A percentile compares a stretch with the other conserved stretches of the same genome.
Evolutionary conservation across 2,797 vertebrate species (phyloP).

Genomic region (Muraenolepis orangiensis): DNA sequence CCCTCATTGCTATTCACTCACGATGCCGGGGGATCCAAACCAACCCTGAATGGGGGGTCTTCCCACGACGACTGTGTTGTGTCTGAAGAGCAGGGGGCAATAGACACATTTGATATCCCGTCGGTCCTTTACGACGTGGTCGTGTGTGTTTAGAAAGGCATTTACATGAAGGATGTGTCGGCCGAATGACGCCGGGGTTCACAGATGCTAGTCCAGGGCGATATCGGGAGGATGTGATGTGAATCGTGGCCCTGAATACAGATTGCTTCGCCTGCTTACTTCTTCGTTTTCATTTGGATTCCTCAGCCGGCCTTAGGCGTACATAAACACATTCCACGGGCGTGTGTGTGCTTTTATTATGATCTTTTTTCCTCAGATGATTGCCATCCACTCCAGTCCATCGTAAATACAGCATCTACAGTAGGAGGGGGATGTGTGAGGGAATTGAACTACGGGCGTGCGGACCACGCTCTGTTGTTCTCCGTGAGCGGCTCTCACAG

Average conservation of each 20-base stretch:
- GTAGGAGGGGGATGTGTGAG: slow-evolving; percentile 27
- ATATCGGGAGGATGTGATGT: neutral
- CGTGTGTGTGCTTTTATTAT: neutral
- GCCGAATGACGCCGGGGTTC: neutral
- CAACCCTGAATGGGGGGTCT: slow-evolving; percentile 56
- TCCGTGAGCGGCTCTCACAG: neutral
- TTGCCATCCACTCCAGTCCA: slow-evolving; percentile 26
- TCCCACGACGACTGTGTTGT: slow-evolving; percentile 56
- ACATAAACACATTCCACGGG: neutral
- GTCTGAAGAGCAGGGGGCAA: slow-evolving; percentile 29
- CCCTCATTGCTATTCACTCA: slow-evolving; percentile 73
- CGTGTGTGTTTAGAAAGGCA: neutral
- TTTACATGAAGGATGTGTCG: neutral
- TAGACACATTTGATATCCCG: neutral
- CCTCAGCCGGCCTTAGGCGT: neutral
- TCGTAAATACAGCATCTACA: neutral
- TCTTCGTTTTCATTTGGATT: neutral
- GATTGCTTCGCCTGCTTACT: neutral
- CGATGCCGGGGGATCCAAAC: slow-evolving; percentile 64
- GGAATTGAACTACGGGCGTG: too few species aligned
- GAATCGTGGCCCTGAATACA: neutral
- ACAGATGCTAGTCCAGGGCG: neutral
- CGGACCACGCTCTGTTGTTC: too few species aligned
- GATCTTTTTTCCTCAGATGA: slow-evolving; percentile 10
- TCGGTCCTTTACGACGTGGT: neutral